A percentile compares a stretch with the other conserved stretches of the same genome.
phyloP scores from a whole-genome alignment of 1,140 invertebrate species.

The Coenobita brevimanus region DNA sequence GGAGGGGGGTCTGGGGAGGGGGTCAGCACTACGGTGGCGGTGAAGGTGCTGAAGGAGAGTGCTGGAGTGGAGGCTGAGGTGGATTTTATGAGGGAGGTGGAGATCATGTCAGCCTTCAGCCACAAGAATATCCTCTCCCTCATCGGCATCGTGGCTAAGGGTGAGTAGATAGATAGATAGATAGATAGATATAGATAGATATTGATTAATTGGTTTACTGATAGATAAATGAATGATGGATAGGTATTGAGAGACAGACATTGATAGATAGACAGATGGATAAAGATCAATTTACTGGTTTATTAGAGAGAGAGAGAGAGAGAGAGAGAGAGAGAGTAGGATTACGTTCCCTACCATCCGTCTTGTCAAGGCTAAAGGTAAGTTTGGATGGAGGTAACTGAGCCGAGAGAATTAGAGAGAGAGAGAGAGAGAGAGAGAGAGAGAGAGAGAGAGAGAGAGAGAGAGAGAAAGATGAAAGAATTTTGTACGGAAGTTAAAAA shows the following conservation, averaged over 20 bases:
- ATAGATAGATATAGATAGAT: neutral
- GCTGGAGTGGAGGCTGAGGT: slow-evolving; percentile 73
- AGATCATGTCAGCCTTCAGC: slow-evolving; percentile 75
- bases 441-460: neutral
- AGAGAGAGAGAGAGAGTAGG: neutral
- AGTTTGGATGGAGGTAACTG: neutral
- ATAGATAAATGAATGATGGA: neutral
- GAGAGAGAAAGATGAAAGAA: too few species aligned
- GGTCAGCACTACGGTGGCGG: slow-evolving; percentile 73
- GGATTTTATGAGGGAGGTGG: slow-evolving; percentile 76
- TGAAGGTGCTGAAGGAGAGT: slow-evolving; percentile 75
- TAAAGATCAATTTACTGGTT: neutral
- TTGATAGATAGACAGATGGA: neutral
- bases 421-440: slow-evolving; percentile 9
- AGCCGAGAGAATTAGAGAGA: neutral
- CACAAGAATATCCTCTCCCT: slow-evolving; percentile 73
- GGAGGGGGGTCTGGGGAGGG: neutral
- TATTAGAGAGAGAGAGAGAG: slow-evolving; percentile 9
- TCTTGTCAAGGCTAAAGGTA: neutral
- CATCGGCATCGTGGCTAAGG: slow-evolving; percentile 68
- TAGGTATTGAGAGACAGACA: neutral
- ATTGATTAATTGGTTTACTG: neutral
- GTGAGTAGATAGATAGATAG: slow-evolving; percentile 40
- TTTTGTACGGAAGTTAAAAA: neutral
- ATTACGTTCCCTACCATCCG: too few species aligned